Evolutionary conservation across 2,113 vertebrate genomes (phyloP).

Genomic region (Ictalurus furcatus): DNA sequence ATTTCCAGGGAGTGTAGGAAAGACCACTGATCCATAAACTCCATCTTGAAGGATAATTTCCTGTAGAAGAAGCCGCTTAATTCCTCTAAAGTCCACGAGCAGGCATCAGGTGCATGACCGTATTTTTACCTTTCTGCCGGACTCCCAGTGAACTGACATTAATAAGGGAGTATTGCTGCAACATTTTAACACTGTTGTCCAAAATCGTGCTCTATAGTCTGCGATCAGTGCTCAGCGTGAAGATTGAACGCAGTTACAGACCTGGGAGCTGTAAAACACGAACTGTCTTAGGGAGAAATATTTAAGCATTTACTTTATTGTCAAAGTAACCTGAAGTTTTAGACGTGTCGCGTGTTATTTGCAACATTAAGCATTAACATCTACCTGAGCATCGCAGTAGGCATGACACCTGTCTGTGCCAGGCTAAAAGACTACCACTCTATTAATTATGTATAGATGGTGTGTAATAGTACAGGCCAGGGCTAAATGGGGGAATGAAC

Average conservation of each 20-base stretch:
- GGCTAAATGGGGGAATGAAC: constrained; percentile 40
- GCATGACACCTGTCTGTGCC: constrained; percentile 43
- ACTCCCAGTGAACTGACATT: constrained; percentile 69
- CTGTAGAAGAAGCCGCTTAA: constrained; percentile 69
- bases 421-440: constrained; percentile 32
- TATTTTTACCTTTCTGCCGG: constrained; percentile 70
- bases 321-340: background rate
- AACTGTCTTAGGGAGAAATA: background rate
- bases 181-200: constrained; percentile 73
- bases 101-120: constrained; percentile 73
- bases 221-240: constrained; percentile 56
- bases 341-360: background rate
- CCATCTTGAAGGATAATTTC: constrained; percentile 74
- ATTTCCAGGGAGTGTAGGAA: constrained; percentile 21
- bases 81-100: constrained; percentile 72
- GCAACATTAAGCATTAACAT: constrained; percentile 17
- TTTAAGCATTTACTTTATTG: background rate
- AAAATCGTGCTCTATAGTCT: constrained; percentile 69
- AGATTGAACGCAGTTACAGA: constrained; percentile 14
- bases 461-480: constrained; percentile 40
- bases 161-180: constrained; percentile 71
- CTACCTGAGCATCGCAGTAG: background rate
- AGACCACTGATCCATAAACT: constrained; percentile 65
- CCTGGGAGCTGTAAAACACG: background rate
- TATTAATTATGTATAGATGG: constrained; percentile 49